A percentile compares a stretch with the other conserved stretches of the same genome.
phyloP scores from a whole-genome alignment of 2,797 vertebrate species.

The Limnodromus scolopaceus region DNA sequence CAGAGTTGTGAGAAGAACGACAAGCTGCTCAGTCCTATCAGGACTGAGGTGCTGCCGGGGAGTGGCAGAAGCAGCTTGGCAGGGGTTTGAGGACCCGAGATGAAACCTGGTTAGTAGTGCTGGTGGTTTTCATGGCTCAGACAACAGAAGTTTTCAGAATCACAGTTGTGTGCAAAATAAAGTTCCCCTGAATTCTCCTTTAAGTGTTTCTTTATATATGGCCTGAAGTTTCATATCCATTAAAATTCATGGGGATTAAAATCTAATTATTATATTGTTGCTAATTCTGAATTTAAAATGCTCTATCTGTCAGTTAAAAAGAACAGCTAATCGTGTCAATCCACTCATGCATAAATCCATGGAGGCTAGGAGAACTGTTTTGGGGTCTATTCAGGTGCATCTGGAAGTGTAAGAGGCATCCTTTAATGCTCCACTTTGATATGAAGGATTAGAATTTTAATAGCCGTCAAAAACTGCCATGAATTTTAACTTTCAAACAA shows the following conservation, averaged over 20 bases:
- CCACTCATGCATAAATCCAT: neutral
- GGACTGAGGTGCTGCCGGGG: neutral
- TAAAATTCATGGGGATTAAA: neutral
- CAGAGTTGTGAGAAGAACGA: rapidly evolving
- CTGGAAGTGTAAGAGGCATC: neutral
- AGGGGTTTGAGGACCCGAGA: neutral
- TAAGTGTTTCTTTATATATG: neutral
- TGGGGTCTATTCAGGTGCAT: neutral
- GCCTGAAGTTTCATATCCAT: neutral
- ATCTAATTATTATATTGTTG: neutral
- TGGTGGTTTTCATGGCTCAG: neutral
- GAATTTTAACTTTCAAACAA: neutral
- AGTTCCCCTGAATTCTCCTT: neutral
- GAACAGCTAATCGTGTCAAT: neutral
- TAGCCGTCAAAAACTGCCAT: neutral
- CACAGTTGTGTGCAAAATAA: neutral
- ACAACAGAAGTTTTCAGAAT: neutral
- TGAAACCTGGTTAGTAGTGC: neutral
- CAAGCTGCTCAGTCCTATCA: neutral
- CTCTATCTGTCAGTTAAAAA: neutral
- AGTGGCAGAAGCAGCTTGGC: neutral
- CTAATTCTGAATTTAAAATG: neutral
- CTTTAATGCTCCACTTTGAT: neutral
- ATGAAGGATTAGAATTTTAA: neutral
- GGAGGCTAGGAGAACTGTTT: neutral